Conservation (phyloP, 2,113 vertebrate species). For the Cathartes aura region DNA sequence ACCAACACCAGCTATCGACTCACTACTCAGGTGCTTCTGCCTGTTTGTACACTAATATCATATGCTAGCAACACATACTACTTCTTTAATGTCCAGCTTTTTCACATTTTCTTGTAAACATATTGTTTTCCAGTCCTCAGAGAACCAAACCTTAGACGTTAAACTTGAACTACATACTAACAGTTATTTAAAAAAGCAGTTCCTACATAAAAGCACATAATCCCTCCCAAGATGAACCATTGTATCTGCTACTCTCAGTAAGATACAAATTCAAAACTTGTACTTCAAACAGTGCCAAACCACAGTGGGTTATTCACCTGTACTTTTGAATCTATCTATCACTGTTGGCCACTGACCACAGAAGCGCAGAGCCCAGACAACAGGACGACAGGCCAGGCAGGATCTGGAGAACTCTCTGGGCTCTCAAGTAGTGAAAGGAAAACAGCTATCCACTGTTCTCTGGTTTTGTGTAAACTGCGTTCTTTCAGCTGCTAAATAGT, state of each 20-base stretch:
- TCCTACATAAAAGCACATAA: background rate
- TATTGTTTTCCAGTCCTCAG: background rate
- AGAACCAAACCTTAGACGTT: background rate
- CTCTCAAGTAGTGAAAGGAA: background rate
- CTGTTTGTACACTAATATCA: background rate
- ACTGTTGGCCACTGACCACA: background rate
- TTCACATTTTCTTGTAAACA: too few relatives aligned
- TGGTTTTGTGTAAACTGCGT: background rate
- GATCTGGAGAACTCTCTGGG: background rate
- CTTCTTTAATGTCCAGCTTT: background rate
- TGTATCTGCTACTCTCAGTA: background rate
- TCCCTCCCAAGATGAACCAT: background rate
- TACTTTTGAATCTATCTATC: background rate
- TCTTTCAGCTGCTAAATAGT: background rate
- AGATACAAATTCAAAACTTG: accelerated
- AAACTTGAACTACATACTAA: background rate
- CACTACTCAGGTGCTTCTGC: background rate
- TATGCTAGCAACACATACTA: background rate
- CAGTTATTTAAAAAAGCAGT: background rate
- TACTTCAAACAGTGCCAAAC: background rate
- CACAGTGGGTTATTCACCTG: background rate
- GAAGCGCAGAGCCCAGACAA: background rate
- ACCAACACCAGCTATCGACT: background rate
- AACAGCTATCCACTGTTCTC: background rate
- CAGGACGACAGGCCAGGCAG: background rate